phyloP scores from a whole-genome alignment of 2,888 invertebrate genomes.

The Drosophila mettleri region DNA sequence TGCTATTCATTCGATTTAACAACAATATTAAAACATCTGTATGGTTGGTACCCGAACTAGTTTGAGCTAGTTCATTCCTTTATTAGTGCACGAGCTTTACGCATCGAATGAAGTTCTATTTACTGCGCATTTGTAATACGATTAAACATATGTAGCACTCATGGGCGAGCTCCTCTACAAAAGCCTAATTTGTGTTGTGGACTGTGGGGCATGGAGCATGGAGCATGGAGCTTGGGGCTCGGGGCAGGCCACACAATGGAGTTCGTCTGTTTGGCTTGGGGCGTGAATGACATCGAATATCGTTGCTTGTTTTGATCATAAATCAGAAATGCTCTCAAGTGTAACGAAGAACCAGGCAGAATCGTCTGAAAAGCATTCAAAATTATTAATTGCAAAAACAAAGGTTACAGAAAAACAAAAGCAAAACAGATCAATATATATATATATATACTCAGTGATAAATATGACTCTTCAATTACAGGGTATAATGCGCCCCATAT shows the following conservation, averaged over 20 bases:
- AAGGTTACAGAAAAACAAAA: conserved; percentile 1
- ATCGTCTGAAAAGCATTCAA: conserved; percentile 12
- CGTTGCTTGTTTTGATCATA: conserved; percentile 63
- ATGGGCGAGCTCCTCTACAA: conserved; percentile 14
- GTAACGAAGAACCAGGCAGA: conserved; percentile 64
- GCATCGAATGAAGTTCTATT: conserved; percentile 19
- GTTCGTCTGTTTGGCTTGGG: conserved; percentile 46
- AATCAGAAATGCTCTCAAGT: conserved; percentile 70
- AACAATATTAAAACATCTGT: neutral
- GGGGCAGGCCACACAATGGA: conserved; percentile 51
- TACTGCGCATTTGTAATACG: conserved; percentile 52
- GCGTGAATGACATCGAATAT: conserved; percentile 39
- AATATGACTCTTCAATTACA: neutral
- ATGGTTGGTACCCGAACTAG: neutral
- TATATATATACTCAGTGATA: neutral
- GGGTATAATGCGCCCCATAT: conserved; percentile 1
- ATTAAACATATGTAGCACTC: conserved; percentile 30
- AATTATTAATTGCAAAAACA: conserved; percentile 18
- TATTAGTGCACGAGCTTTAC: conserved; percentile 17
- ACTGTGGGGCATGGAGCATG: conserved; percentile 1
- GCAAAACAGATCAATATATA: conserved; percentile 6
- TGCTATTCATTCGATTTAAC: neutral
- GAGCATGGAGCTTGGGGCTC: neutral
- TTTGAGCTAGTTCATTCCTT: neutral
- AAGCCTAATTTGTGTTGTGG: conserved; percentile 10